Percentiles rank a stretch among this genome's conserved stretches.
Conservation (phyloP, 2,113 vertebrate species). For the Cichladusa arquata region DNA sequence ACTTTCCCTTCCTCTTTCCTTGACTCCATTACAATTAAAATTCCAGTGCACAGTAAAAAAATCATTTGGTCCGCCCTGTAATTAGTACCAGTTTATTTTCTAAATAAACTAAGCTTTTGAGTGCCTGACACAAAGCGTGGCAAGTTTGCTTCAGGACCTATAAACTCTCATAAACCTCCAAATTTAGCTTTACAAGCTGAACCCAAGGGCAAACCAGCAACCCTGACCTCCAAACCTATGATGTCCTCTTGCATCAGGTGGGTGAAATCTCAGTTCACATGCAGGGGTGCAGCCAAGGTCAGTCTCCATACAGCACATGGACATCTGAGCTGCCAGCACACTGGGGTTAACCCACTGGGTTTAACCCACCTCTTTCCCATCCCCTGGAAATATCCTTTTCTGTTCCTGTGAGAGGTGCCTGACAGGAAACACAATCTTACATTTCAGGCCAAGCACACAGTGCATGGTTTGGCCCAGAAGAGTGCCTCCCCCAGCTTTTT, state of each 20-base stretch:
- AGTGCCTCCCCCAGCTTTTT: neutral
- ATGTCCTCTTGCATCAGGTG: neutral
- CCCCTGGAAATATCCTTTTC: neutral
- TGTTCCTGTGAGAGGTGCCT: neutral
- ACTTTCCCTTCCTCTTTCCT: neutral
- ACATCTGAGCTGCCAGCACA: neutral
- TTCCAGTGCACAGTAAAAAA: neutral
- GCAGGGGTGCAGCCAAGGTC: neutral
- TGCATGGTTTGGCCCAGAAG: neutral
- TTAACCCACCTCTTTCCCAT: neutral
- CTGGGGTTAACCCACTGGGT: neutral
- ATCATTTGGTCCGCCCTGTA: neutral
- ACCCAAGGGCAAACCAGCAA: neutral
- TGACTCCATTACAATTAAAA: neutral
- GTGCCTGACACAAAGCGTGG: neutral
- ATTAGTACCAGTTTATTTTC: neutral
- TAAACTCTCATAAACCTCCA: neutral
- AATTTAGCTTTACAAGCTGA: neutral
- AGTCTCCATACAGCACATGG: rapidly evolving
- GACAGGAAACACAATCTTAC: neutral
- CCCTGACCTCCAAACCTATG: neutral
- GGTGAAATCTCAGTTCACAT: neutral
- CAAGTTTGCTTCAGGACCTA: neutral
- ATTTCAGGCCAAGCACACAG: neutral
- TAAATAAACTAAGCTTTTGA: neutral